Base-by-base conservation (phyloP, 2,113 vertebrate species). In the Himantopus leucocephalus region DNA sequence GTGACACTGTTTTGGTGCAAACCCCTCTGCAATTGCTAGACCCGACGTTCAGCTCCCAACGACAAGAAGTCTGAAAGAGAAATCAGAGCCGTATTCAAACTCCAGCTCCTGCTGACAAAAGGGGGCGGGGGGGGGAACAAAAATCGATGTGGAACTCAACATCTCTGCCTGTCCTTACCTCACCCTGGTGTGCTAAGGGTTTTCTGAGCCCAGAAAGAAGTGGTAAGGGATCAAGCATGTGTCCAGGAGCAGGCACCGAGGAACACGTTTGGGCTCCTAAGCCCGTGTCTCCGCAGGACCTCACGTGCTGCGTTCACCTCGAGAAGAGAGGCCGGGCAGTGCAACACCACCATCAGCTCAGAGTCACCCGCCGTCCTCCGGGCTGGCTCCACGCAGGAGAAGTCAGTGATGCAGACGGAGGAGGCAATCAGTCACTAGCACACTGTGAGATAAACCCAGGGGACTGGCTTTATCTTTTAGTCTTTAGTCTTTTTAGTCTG, bases 1-100 rank as follows among this genome's bases (percentile, higher is more conserved):
- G 72, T 2, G n/a, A 47, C 20, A 12, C 4, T 12, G 56, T 52
- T 83, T 52, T 70, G 70, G 52, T 75, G 64, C 78, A 88, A 70
- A 47, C 19, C 63, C 26, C 1, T 0, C 32, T 71, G 41, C 86
- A 60, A 1, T 47, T 74, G 75, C 55, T 60, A 56, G 76, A 78
- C 37, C 34, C 2, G 2, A 48, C 0, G 0, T 52, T 68, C 71
- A 56, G 77, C 67, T 90, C 59, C 34, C 88, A 78, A 35, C 0
- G 22, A 81, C 59, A 59, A 62, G 29, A 62, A 84, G 85, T 88
- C 79, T 92, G 94, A 74, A 71, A 89, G 80, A n/a, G 79, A 96
- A 96, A 96, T 88, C 92, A 79, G 94, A 92, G 91, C 79, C 6
- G 22, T 16, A 87, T 74, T 87, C 92, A 94, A 81, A 67, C 32